Conservation (phyloP, 2,888 invertebrate genomes). For the Entomobrya multifasciata region DNA sequence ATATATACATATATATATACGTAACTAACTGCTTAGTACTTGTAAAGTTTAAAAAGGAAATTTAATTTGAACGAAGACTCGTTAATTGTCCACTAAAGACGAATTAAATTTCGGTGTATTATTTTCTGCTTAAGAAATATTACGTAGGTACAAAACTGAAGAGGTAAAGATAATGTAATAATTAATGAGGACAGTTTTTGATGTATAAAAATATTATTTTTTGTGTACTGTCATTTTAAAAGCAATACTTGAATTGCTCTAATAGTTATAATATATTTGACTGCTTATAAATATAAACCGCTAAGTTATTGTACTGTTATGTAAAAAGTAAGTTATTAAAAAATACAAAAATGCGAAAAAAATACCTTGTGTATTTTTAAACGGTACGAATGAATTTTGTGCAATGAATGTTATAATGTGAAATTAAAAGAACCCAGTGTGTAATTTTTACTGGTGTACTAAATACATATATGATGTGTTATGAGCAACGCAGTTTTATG, state of each 20-base stretch:
- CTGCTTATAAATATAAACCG: neutral
- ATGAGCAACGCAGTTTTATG: conserved; percentile 8
- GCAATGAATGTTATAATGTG: neutral
- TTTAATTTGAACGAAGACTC: neutral
- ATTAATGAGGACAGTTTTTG: neutral
- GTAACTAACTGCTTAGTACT: too few relatives aligned
- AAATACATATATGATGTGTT: neutral
- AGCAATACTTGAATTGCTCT: conserved; percentile 36
- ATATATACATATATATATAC: neutral
- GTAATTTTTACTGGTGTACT: neutral
- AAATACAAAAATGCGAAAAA: neutral
- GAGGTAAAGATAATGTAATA: conserved; percentile 5
- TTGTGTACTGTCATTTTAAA: conserved; percentile 7
- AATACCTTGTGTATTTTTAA: neutral
- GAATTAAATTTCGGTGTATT: neutral
- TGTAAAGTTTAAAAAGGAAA: too few relatives aligned
- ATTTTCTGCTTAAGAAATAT: neutral
- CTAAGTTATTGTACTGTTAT: neutral
- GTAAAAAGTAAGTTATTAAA: too few relatives aligned
- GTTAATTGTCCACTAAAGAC: neutral
- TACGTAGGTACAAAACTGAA: conserved; percentile 23
- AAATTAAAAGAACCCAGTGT: neutral
- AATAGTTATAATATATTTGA: neutral
- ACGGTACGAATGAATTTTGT: neutral
- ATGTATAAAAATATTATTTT: neutral